These are phyloP conservation scores for Epizoanthus stellaris DNA, from an alignment of 92 coral and sea anemone species.

Conservation along the genomic window DNA sequence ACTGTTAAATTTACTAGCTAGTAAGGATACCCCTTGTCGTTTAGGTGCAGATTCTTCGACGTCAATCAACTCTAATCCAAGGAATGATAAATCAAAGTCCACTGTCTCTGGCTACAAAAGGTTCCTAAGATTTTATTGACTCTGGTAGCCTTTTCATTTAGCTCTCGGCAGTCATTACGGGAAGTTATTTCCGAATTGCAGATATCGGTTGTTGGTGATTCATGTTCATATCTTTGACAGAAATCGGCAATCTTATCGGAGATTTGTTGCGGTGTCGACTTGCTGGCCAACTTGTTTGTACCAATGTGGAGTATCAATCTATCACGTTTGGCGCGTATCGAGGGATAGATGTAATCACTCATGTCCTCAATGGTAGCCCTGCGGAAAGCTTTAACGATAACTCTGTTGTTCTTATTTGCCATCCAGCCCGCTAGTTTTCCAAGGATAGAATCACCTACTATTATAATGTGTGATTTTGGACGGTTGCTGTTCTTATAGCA, in stretches of 20 bases:
- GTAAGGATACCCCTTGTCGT: background rate
- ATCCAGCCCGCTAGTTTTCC: background rate
- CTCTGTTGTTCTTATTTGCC: slow-evolving; percentile 4
- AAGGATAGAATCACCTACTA: background rate
- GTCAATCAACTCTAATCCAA: background rate
- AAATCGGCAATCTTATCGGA: background rate
- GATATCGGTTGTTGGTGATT: background rate
- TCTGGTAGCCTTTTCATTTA: background rate
- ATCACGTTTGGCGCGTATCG: background rate
- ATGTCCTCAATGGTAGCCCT: background rate
- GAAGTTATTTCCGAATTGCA: background rate
- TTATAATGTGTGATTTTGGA: background rate
- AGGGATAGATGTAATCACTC: background rate
- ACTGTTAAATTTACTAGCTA: background rate
- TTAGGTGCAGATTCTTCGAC: background rate
- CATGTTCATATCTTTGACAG: background rate
- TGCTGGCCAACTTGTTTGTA: background rate
- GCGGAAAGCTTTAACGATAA: background rate
- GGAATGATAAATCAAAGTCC: background rate
- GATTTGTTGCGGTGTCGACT: background rate
- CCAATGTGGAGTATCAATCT: background rate
- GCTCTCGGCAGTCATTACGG: background rate
- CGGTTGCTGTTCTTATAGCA: background rate
- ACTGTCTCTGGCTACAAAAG: too few species aligned
- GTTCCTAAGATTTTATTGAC: background rate